Percentiles rank a stretch among this genome's conserved stretches.
phyloP scores from a whole-genome alignment of 2,888 invertebrate species.

The Hoplodrina blanda region DNA sequence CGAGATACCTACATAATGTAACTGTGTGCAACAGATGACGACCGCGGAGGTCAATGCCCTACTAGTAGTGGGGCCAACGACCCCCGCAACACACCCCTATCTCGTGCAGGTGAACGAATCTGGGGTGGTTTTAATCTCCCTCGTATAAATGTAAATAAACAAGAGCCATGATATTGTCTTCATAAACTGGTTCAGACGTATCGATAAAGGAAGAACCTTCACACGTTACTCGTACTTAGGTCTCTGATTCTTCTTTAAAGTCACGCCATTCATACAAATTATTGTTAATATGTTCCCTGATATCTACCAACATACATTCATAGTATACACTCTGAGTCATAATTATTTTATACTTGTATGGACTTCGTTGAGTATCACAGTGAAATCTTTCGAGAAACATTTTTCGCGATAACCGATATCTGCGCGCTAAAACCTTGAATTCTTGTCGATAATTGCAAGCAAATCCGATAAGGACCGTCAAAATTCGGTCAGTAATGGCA shows the following conservation, averaged over 20 bases:
- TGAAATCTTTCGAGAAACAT: conserved; percentile 14
- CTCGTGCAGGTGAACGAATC: conserved; percentile 67
- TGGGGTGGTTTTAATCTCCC: conserved; percentile 65
- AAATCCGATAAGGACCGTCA: conserved; percentile 33
- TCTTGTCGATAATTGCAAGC: conserved; percentile 40
- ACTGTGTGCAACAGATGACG: conserved; percentile 82
- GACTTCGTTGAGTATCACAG: conserved; percentile 4
- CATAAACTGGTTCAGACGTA: conserved; percentile 41
- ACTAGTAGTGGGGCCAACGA: conserved; percentile 73
- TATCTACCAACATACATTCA: background rate
- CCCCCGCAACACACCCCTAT: conserved; percentile 71
- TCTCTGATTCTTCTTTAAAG: conserved; percentile 35
- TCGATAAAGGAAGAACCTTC: conserved; percentile 57
- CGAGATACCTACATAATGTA: conserved; percentile 69
- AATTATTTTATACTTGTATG: conserved; percentile 1
- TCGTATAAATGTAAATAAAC: conserved; percentile 54
- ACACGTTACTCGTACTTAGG: conserved; percentile 28
- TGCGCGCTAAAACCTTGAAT: conserved; percentile 39
- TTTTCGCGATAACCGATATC: conserved; percentile 42
- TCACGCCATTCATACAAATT: conserved; percentile 30
- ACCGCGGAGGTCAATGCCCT: conserved; percentile 76
- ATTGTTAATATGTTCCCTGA: conserved; percentile 24
- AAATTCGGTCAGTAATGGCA: conserved; percentile 48
- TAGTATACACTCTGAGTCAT: conserved; percentile 8
- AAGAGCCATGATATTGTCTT: conserved; percentile 26